A percentile compares a stretch with the other conserved stretches of the same genome.
Evolutionary conservation across 2,888 invertebrate genomes (phyloP).

Genomic region (Siphonodentalium dalli): DNA sequence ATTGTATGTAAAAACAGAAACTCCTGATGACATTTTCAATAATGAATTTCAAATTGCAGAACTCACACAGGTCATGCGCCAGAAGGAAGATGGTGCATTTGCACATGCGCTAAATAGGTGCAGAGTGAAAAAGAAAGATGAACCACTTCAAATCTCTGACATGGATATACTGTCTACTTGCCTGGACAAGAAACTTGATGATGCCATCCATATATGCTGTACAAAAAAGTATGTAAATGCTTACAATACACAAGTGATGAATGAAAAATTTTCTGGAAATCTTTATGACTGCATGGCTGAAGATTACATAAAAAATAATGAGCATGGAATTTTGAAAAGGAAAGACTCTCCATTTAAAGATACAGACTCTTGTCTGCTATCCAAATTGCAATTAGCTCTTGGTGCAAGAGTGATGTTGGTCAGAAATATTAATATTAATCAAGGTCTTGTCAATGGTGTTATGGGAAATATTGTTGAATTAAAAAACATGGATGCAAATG

Average conservation of each 20-base stretch:
- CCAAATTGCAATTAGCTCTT: background rate
- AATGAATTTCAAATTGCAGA: slow-evolving; percentile 9
- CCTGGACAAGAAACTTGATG: background rate
- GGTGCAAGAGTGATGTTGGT: slow-evolving; percentile 10
- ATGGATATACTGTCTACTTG: background rate
- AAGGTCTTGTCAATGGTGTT: slow-evolving; percentile 12
- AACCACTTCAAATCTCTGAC: background rate
- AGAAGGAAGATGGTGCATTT: slow-evolving; percentile 3
- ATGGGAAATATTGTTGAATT: slow-evolving; percentile 7
- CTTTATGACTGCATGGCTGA: slow-evolving; percentile 1
- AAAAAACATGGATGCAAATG: background rate
- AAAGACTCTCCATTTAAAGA: background rate
- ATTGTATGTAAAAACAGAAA: background rate
- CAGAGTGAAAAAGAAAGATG: background rate
- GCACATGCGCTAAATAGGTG: slow-evolving; percentile 6
- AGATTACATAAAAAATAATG: background rate
- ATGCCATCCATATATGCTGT: slow-evolving; percentile 2
- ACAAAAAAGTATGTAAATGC: slow-evolving; percentile 5
- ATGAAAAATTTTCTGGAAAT: background rate
- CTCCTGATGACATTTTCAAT: background rate
- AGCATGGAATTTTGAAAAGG: slow-evolving; percentile 3
- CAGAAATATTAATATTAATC: slow-evolving; percentile 6
- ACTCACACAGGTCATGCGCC: slow-evolving; percentile 4
- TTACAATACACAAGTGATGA: background rate
- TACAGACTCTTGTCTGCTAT: background rate